Percentiles rank a stretch among this genome's conserved stretches.
Conservation (phyloP, 2,888 invertebrate genomes). For the Ennomos fuscantarius region DNA sequence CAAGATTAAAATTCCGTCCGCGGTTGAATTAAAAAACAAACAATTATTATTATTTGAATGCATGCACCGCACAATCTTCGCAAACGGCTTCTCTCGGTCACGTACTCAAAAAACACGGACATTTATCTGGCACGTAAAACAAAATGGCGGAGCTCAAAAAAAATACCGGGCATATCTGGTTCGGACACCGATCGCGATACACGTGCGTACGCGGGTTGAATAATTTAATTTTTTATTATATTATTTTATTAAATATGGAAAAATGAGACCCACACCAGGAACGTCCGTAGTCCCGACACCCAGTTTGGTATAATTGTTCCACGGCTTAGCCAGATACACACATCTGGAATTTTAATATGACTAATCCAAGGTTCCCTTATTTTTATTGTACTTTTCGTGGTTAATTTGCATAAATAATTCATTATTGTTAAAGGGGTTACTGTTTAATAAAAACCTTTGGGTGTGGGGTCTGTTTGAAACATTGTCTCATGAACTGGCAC, state of each 20-base stretch:
- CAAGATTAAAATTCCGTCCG: constrained; percentile 62
- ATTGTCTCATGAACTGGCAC: background rate
- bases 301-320: constrained; percentile 66
- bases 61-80: constrained; percentile 72
- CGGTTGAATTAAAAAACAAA: constrained; percentile 60
- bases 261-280: constrained; percentile 61
- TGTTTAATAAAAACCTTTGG: constrained; percentile 34
- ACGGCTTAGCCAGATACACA: constrained; percentile 57
- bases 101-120: constrained; percentile 60
- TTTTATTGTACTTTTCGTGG: constrained; percentile 70
- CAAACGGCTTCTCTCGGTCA: constrained; percentile 69
- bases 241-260: constrained; percentile 72
- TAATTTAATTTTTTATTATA: constrained; percentile 77
- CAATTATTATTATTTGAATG: constrained; percentile 70
- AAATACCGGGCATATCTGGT: constrained; percentile 60
- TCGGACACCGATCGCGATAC: constrained; percentile 81
- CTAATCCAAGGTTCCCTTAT: constrained; percentile 65
- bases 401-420: constrained; percentile 67
- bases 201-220: constrained; percentile 73
- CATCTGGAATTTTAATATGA: constrained; percentile 79
- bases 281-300: constrained; percentile 41
- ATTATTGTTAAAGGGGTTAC: constrained; percentile 53
- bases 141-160: constrained; percentile 61
- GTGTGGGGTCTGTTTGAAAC: constrained; percentile 16
- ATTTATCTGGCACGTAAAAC: constrained; percentile 60